Percentiles rank a stretch among this genome's conserved stretches.
phyloP scores from a whole-genome alignment of 2,113 vertebrate species.

The Paracanthobrama guichenoti region DNA sequence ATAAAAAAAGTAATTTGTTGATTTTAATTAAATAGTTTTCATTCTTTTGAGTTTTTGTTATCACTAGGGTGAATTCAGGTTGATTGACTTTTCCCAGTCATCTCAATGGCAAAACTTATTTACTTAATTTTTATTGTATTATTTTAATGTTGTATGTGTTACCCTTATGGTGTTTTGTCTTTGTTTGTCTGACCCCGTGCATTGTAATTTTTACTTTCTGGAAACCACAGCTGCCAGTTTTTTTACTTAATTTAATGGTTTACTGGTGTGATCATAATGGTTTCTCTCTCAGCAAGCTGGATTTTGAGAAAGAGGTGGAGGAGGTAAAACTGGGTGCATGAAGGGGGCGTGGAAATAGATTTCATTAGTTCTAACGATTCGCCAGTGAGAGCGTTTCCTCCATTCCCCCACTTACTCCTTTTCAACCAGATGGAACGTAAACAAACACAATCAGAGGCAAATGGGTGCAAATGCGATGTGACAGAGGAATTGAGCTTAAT shows the following conservation, averaged over 20 bases:
- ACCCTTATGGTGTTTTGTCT: too few relatives aligned
- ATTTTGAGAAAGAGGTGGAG: not conserved
- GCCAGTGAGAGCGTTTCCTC: slow-evolving; percentile 67
- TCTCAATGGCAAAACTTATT: too few relatives aligned
- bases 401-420: not conserved
- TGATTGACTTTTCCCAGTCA: too few relatives aligned
- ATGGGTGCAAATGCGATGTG: slow-evolving; percentile 75
- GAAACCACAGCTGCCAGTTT: not conserved
- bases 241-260: not conserved
- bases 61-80: too few relatives aligned
- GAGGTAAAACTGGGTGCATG: slow-evolving; percentile 29
- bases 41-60: too few relatives aligned
- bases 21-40: too few relatives aligned
- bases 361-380: slow-evolving; percentile 72
- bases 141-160: too few relatives aligned
- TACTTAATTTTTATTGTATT: too few relatives aligned
- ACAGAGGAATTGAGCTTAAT: slow-evolving; percentile 75
- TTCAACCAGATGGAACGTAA: slow-evolving; percentile 68
- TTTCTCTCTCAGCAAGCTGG: slow-evolving; percentile 52
- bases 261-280: slow-evolving; percentile 49
- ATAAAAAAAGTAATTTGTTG: too few relatives aligned
- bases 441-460: slow-evolving; percentile 76
- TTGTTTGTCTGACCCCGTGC: too few relatives aligned
- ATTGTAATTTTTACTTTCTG: not conserved
- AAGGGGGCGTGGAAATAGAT: slow-evolving; percentile 58